Base-by-base conservation (phyloP, 2,888 invertebrate species). In the Stenurella melanura region DNA sequence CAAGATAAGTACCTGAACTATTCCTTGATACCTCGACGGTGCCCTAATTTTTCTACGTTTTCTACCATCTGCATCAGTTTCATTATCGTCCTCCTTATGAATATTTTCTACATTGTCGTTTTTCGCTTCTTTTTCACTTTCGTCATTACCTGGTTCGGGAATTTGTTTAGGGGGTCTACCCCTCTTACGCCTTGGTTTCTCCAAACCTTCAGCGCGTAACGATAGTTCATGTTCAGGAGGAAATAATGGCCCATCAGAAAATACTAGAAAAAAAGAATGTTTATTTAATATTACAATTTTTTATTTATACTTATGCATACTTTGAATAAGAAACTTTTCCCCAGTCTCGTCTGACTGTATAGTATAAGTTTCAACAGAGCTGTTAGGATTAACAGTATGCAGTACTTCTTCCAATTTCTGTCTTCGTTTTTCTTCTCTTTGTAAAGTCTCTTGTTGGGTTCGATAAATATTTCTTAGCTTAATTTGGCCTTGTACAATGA, bases 401-500 rank as follows among this genome's bases (percentile, higher is more conserved):
- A 90, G 80, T 34, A 84, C 88, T 73, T 84, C 84, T 78, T 89
- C 87, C 10, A 89, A 78, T 73, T 88, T 86, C 57, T 86, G 82
- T 76, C 85, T 85, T 75, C 87, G 87, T 69, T 88, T 88, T 79
- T 90, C 90, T 70, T 87, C 87, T 80, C 88, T 89, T 56, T 87
- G 86, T 19, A 90, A 84, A 9, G 85, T 84, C 42, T 90, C 90
- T 67, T 90, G 87, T 85, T 92, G 91, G 63, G 86, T 83, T 81
- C 89, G 90, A 87, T 90, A 90, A 81, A 92, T 85, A 50, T 90
- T 89, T 57, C 91, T 88, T 76, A 93, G 88, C 83, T 91, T 92
- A 83, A 91, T 91, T 89, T 95, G 95, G 1, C 95, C 95, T 84
- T 92, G 92, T 72, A 93, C 90, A 80, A 96, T 92, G 18, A 95